Base-by-base conservation (phyloP, 92 coral and sea anemone genomes). In the Muricea muricata region DNA sequence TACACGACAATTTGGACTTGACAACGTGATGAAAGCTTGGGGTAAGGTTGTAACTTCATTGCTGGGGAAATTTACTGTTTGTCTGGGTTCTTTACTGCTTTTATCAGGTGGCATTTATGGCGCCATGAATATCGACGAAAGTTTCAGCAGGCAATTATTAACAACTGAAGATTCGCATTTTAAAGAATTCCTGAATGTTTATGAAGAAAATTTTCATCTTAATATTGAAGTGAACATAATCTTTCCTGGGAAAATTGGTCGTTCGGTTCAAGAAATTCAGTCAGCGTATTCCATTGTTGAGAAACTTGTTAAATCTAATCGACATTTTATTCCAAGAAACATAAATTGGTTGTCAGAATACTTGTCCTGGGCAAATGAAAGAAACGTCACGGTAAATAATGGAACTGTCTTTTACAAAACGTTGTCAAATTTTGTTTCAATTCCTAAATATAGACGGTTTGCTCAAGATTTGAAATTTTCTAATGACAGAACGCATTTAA, bases 341-440 rank as follows among this genome's bases (percentile, higher is more conserved):
- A 17, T 88, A 1, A 92, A 94, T 13, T 94, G 98, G 98, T 57
- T 94, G 73, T 71, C 85, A 26, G 63, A 82, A 18, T 79, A 90
- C n/a, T 31, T 37, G 0, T 26, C 41, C 10, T 78, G 73, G 67
- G 87, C 88, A 7, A 58, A 92, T 21, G n/a, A 8, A 0, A 75
- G 7, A 39, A 48, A 54, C 32, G 29, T 30, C 7, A 25, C 31
- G 41, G 78, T 65, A 32, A 78, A 60, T n/a, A 47, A 47, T 8
- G 47, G 52, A 0, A 30, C 47, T 45, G 18, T 39, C 28, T 85
- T 85, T 37, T 24, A 76, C 11, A 48, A 73, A 20, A 37, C 46
- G 17, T 67, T 85, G 23, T 55, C 77, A 6, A 1, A 33, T 17
- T 85, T 85, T 63, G 47, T 85, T 20, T 32, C 42, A 10, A 25